Conservation (phyloP, 2,797 vertebrate genomes). For the Tauraco hartlaubi region DNA sequence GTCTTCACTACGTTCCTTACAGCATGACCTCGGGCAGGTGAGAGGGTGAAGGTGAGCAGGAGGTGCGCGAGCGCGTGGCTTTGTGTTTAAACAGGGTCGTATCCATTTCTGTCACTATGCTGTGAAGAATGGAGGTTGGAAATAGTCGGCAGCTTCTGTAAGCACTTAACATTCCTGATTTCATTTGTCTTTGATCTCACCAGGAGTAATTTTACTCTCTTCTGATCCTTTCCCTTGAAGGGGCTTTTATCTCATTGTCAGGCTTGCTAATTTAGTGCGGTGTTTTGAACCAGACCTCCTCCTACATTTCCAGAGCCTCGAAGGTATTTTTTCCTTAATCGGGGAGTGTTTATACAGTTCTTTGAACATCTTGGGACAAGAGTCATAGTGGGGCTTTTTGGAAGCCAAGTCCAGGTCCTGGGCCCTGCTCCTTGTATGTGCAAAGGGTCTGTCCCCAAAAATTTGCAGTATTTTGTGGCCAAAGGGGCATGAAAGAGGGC, state of each 20-base stretch:
- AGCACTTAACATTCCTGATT: constrained; percentile 66
- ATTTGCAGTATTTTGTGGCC: background rate
- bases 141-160: constrained; percentile 59
- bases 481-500: background rate
- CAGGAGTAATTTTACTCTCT: constrained; percentile 60
- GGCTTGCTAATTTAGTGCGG: constrained; percentile 30
- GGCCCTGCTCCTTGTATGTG: background rate
- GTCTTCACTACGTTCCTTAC: background rate
- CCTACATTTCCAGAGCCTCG: background rate
- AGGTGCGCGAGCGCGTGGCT: fast-evolving
- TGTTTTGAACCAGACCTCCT: constrained; percentile 62
- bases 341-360: background rate
- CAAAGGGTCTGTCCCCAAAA: background rate
- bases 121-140: background rate
- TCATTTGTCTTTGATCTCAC: constrained; percentile 67
- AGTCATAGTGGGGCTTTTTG: background rate
- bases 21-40: background rate
- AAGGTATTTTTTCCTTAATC: constrained; percentile 38
- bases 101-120: background rate
- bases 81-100: background rate
- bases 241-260: constrained; percentile 71
- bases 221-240: constrained; percentile 62
- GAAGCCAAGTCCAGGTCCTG: background rate
- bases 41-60: background rate
- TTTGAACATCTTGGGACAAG: background rate